Conservation (phyloP, 2,797 vertebrate genomes). For the Pteronotus mesoamericanus region DNA sequence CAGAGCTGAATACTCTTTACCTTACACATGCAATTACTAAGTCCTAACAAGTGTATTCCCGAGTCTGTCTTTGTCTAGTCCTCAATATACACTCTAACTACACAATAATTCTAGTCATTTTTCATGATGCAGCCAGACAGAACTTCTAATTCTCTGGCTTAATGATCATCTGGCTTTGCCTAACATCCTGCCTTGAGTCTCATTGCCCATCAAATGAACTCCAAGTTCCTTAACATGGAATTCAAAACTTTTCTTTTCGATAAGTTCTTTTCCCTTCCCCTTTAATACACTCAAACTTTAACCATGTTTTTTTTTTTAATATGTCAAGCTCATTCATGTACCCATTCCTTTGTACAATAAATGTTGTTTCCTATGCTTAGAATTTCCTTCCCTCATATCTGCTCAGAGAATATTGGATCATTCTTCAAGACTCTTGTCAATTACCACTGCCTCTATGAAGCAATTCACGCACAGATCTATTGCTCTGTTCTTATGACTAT, state of each 20-base stretch:
- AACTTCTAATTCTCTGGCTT: background rate
- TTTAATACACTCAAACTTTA: background rate
- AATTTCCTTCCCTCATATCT: background rate
- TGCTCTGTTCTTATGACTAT: background rate
- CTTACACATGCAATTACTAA: background rate
- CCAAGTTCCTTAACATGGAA: background rate
- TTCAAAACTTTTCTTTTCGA: background rate
- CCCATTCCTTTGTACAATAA: background rate
- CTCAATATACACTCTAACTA: background rate
- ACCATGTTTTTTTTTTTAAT: background rate
- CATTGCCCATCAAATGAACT: background rate
- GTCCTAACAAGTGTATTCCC: background rate
- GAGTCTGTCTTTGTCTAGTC: background rate
- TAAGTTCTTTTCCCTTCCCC: background rate
- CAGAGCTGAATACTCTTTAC: background rate
- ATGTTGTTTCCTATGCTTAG: background rate
- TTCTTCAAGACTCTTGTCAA: background rate
- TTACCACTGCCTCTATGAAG: background rate
- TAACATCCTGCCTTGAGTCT: background rate
- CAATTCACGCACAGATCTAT: background rate
- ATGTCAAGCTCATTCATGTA: background rate
- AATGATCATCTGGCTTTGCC: background rate
- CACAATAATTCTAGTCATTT: background rate
- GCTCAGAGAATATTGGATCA: background rate
- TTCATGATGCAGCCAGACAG: background rate